These are phyloP conservation scores for Chiloscyllium punctatum DNA, from an alignment of 2,797 vertebrate genomes.

Conservation along the genomic window DNA sequence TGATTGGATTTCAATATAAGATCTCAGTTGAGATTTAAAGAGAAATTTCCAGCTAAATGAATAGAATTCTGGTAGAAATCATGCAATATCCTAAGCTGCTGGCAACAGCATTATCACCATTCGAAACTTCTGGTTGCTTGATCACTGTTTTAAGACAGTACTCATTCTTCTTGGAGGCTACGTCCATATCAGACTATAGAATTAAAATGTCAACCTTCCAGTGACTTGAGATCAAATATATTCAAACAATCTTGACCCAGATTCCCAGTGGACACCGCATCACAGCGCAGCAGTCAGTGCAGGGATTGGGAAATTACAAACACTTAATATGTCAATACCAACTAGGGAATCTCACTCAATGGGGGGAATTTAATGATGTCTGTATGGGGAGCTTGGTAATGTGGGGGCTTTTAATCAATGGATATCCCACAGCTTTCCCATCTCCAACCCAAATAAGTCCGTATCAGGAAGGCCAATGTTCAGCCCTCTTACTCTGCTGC, in stretches of 20 bases:
- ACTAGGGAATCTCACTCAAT: background rate
- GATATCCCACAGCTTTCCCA: no score
- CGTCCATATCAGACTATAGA: background rate
- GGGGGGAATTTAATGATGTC: background rate
- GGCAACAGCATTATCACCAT: background rate
- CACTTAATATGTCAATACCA: background rate
- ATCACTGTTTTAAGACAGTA: background rate
- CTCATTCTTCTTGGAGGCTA: background rate
- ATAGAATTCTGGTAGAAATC: background rate
- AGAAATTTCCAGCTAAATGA: background rate
- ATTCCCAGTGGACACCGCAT: background rate
- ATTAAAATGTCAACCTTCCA: background rate
- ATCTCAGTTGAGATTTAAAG: background rate
- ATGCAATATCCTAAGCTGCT: background rate
- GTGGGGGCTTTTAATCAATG: background rate
- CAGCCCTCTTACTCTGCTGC: no score
- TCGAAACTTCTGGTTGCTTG: background rate
- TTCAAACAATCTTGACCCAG: slow-evolving; percentile 2
- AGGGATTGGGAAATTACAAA: background rate
- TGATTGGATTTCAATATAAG: background rate
- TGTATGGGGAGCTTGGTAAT: background rate
- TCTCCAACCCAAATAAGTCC: no score
- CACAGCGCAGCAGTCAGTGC: background rate
- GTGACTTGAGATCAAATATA: background rate
- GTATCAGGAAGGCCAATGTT: no score